Evolutionary conservation across 1,140 invertebrate species (phyloP).

Genomic region (Sitophilus oryzae): DNA sequence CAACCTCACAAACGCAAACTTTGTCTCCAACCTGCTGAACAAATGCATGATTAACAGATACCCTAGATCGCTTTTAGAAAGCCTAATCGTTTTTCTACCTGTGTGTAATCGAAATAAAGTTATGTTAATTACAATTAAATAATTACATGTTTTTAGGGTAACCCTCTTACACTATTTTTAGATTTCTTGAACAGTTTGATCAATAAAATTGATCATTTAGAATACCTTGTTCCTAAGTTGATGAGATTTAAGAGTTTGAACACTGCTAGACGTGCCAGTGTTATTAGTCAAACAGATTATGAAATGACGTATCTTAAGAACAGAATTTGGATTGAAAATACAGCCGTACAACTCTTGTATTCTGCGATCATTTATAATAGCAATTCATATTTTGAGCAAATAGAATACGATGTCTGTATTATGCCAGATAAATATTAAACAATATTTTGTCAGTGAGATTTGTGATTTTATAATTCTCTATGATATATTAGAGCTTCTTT

Average conservation of each 20-base stretch:
- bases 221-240: slow-evolving; percentile 27
- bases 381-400: slow-evolving; percentile 51
- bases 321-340: slow-evolving; percentile 51
- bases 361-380: slow-evolving; percentile 50
- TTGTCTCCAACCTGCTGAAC: slow-evolving; percentile 49
- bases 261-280: slow-evolving; percentile 29
- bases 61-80: slow-evolving; percentile 51
- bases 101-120: too few relatives aligned
- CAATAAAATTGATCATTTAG: slow-evolving; percentile 32
- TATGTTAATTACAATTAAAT: slow-evolving; percentile 3
- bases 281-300: slow-evolving; percentile 34
- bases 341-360: slow-evolving; percentile 50
- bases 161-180: slow-evolving; percentile 51
- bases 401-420: slow-evolving; percentile 27
- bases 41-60: slow-evolving; percentile 49
- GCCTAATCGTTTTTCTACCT: slow-evolving; percentile 58
- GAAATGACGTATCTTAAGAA: slow-evolving; percentile 38
- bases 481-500: slow-evolving; percentile 49
- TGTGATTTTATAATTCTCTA: slow-evolving; percentile 50
- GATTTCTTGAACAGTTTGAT: slow-evolving; percentile 45
- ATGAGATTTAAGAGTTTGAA: slow-evolving; percentile 31
- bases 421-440: slow-evolving; percentile 24
- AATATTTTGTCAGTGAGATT: slow-evolving; percentile 48
- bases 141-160: slow-evolving; percentile 48
- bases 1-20: slow-evolving; percentile 38